Percentiles rank a stretch among this genome's conserved stretches.
Evolutionary conservation across 2,797 vertebrate genomes (phyloP).

Genomic region (Nasua narica): DNA sequence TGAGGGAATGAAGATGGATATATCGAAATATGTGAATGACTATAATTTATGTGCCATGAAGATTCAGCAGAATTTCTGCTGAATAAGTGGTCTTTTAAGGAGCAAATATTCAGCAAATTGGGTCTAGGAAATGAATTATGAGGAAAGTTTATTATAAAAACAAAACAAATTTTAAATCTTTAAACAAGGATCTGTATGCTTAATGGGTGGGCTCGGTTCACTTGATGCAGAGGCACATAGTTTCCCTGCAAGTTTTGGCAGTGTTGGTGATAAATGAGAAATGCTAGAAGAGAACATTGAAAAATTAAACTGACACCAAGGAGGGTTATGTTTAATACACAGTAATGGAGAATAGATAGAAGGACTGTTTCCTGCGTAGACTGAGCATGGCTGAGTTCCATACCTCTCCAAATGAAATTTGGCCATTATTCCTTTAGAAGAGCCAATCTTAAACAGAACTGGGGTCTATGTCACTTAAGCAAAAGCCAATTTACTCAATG

Average conservation of each 20-base stretch:
- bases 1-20: constrained; percentile 45
- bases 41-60: constrained; percentile 46
- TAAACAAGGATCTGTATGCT: not conserved
- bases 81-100: constrained; percentile 56
- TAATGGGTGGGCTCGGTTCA: not conserved
- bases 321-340: not conserved
- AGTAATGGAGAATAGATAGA: not conserved
- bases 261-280: not conserved
- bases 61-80: constrained; percentile 68
- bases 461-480: not conserved
- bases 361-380: not conserved
- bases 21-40: constrained; percentile 47
- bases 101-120: constrained; percentile 50
- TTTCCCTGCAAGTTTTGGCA: not conserved
- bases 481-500: not conserved
- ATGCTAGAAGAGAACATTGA: not conserved
- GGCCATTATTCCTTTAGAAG: not conserved
- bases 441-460: not conserved
- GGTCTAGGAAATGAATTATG: not conserved
- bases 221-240: not conserved
- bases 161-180: constrained; percentile 12
- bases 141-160: constrained; percentile 1
- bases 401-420: not conserved
- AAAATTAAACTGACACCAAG: not conserved
- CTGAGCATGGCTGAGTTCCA: not conserved